A percentile compares a stretch with the other conserved stretches of the same genome.
Conservation (phyloP, 2,888 invertebrate species). For the Drosophila koepferae region DNA sequence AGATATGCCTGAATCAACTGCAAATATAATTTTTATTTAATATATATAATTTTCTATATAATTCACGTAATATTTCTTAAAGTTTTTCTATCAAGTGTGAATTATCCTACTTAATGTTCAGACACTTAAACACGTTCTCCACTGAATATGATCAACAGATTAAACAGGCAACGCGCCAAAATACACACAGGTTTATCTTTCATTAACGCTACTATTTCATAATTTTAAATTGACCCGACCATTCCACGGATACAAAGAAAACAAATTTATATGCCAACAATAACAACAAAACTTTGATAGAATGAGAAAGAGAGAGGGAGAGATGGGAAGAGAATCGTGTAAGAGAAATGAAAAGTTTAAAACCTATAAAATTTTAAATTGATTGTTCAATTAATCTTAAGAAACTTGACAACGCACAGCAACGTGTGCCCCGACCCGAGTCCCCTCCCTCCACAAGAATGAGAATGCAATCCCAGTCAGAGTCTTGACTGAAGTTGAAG, state of each 20-base stretch:
- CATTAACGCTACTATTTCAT: conserved; percentile 73
- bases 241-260: conserved; percentile 65
- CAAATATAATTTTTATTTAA: neutral
- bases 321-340: conserved; percentile 61
- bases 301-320: neutral
- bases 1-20: neutral
- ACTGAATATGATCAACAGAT: conserved; percentile 11
- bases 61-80: neutral
- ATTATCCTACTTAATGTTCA: neutral
- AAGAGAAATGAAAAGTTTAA: conserved; percentile 79
- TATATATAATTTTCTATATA: neutral
- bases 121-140: neutral
- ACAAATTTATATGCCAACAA: conserved; percentile 66
- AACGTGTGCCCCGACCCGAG: conserved; percentile 46
- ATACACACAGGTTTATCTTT: conserved; percentile 62
- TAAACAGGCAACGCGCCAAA: conserved; percentile 43
- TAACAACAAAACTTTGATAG: neutral
- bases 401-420: conserved; percentile 78
- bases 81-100: neutral
- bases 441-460: conserved; percentile 24
- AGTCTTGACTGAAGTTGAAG: conserved; percentile 26
- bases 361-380: conserved; percentile 84
- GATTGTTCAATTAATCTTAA: conserved; percentile 85
- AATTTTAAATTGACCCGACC: conserved; percentile 67
- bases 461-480: conserved; percentile 55